A percentile compares a stretch with the other conserved stretches of the same genome.
phyloP scores from a whole-genome alignment of 2,888 invertebrate genomes.

The Odontomyia ornata region DNA sequence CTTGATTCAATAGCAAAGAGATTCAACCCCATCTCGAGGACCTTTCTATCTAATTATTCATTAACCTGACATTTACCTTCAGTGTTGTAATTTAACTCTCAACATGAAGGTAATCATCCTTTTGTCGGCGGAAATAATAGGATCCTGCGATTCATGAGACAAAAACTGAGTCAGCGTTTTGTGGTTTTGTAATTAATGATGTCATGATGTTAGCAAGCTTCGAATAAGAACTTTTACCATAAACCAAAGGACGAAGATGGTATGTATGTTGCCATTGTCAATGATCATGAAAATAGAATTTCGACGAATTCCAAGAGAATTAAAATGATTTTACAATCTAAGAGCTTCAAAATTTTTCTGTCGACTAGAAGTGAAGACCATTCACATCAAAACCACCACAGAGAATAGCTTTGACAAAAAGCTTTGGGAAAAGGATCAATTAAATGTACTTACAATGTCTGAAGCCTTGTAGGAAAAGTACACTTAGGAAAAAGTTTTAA shows the following conservation, averaged over 20 bases:
- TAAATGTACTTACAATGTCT: neutral
- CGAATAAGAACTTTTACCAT: neutral
- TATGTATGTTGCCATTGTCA: too few relatives aligned
- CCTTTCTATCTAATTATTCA: conserved; percentile 6
- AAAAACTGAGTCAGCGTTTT: conserved; percentile 7
- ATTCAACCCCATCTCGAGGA: neutral
- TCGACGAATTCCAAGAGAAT: too few relatives aligned
- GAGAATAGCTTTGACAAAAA: neutral
- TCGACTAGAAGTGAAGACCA: too few relatives aligned
- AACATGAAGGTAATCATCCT: neutral
- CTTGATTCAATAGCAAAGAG: neutral
- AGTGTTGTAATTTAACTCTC: neutral
- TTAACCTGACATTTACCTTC: neutral
- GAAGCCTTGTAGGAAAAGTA: neutral
- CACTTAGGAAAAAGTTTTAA: neutral
- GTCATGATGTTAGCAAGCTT: neutral
- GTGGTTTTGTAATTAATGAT: conserved; percentile 31
- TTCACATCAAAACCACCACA: too few relatives aligned
- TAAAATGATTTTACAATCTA: too few relatives aligned
- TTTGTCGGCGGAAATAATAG: neutral
- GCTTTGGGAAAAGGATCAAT: neutral
- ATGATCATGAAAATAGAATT: too few relatives aligned
- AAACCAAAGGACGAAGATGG: neutral
- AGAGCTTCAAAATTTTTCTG: too few relatives aligned
- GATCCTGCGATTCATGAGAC: neutral